phyloP scores from a whole-genome alignment of 1,140 invertebrate genomes.

The Stratiolaelaps scimitus region DNA sequence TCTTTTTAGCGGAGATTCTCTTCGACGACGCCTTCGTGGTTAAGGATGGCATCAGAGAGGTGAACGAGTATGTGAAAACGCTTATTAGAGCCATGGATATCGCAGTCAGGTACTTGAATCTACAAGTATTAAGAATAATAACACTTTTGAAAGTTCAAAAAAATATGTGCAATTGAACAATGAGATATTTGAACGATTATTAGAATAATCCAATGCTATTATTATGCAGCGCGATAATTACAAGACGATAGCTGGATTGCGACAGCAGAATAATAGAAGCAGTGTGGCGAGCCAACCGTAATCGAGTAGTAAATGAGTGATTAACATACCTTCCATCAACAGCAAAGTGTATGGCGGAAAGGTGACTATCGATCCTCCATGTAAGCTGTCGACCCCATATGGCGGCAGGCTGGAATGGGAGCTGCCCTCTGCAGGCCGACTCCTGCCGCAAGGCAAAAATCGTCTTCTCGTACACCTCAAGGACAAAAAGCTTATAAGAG shows the following conservation, averaged over 20 bases:
- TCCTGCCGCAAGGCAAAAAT: conserved; percentile 83
- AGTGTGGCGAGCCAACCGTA: too few species aligned
- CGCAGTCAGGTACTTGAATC: conserved; percentile 60
- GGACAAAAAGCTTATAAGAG: conserved; percentile 89
- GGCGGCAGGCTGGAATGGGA: conserved; percentile 86
- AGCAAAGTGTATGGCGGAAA: conserved; percentile 73
- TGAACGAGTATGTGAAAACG: conserved; percentile 93
- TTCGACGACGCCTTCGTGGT: conserved; percentile 98
- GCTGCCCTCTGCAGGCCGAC: conserved; percentile 89
- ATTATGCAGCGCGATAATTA: too few species aligned
- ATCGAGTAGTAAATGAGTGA: too few species aligned
- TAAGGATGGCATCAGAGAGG: conserved; percentile 70
- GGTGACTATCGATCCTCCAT: conserved; percentile 73
- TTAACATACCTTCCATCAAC: not conserved
- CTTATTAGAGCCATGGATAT: conserved; percentile 82
- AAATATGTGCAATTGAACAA: not conserved
- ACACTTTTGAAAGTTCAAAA: not conserved
- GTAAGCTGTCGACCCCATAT: conserved; percentile 85
- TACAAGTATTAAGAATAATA: not conserved
- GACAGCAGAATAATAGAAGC: too few species aligned
- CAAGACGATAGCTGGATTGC: too few species aligned
- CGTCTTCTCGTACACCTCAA: conserved; percentile 95
- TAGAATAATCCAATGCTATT: too few species aligned
- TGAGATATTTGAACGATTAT: too few species aligned
- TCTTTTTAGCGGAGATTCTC: conserved; percentile 83